Evolutionary conservation across 2,113 vertebrate species (phyloP).

Genomic region (Vulpes lagopus): DNA sequence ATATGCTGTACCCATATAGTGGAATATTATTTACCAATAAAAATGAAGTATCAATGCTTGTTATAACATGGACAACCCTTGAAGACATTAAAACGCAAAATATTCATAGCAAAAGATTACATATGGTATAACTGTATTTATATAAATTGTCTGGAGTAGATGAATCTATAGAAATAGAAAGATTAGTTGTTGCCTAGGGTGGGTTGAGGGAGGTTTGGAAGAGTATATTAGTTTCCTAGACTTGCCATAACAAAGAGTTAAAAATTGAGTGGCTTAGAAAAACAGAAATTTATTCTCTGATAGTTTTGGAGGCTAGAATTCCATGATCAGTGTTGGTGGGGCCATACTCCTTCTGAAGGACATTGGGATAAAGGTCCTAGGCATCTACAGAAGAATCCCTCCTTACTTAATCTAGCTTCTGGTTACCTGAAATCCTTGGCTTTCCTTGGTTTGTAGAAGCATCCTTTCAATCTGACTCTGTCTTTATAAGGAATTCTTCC

Average conservation of each 20-base stretch:
- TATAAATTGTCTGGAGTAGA: background rate
- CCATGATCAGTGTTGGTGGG: background rate
- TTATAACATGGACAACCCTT: background rate
- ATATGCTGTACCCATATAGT: background rate
- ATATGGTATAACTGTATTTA: background rate
- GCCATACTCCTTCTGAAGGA: background rate
- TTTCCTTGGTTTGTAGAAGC: background rate
- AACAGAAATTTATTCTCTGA: background rate
- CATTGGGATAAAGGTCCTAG: background rate
- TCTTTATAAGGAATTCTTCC: background rate
- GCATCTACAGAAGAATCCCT: background rate
- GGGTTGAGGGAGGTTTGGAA: rapidly evolving
- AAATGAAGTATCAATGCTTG: background rate
- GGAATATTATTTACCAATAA: background rate
- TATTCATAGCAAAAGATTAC: background rate
- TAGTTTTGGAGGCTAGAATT: background rate
- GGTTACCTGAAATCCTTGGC: background rate
- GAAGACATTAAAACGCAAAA: background rate
- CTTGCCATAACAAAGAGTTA: background rate
- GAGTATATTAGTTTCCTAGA: background rate
- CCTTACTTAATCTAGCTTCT: background rate
- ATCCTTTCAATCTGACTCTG: background rate
- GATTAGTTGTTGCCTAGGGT: background rate
- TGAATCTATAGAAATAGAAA: background rate
- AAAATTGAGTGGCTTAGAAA: background rate